Evolutionary conservation across 2,797 vertebrate genomes (phyloP), one percentile per base, ranked within the genome.

Genomic region (Poeciliopsis presidionis): DNA sequence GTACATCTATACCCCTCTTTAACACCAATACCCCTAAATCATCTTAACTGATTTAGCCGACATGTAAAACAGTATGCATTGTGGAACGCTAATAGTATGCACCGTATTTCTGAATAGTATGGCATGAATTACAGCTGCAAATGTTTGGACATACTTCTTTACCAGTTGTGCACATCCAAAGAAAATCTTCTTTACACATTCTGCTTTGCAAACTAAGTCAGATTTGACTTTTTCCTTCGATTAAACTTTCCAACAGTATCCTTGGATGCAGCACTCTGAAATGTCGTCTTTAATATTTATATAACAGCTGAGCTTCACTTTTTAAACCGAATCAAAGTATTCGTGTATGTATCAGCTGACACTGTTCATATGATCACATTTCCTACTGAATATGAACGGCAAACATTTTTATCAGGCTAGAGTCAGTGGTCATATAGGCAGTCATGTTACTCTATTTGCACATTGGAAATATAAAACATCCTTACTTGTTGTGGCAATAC

Each of bases 401-500:
- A 41, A 12, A 69, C 39, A 69, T 22, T 69, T 67, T 9, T 11
- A 41, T 25, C 20, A 67, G 63, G 20, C 39, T 41, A 5, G 4
- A 22, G 33, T 39, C 3, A 14, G 30, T 18, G 59, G 59, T 8
- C 30, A 65, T 65, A 20, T 36, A 30, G 33, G 33, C 33, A 36
- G 36, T n/a, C 39, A n/a, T 69, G 65, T 43, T 69, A n/a, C 65
- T n/a, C 39, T 69, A 13, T 43, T 69, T 43, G 33, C 16, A 22
- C 16, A 1, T 39, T 63, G 16, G 33, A 63, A 63, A 18, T 61
- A 30, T 5, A 12, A 61, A 63, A 79, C 41, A 5, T 18, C 83
- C 93, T 89, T 94, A 99, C 98, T 98, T 88, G 98, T 99, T 20
- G 98, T 98, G 14, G 98, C 98, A 22, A 99, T 99, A 94, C 98